phyloP scores from a whole-genome alignment of 2,113 vertebrate genomes.

The Misgurnus mizolepis region DNA sequence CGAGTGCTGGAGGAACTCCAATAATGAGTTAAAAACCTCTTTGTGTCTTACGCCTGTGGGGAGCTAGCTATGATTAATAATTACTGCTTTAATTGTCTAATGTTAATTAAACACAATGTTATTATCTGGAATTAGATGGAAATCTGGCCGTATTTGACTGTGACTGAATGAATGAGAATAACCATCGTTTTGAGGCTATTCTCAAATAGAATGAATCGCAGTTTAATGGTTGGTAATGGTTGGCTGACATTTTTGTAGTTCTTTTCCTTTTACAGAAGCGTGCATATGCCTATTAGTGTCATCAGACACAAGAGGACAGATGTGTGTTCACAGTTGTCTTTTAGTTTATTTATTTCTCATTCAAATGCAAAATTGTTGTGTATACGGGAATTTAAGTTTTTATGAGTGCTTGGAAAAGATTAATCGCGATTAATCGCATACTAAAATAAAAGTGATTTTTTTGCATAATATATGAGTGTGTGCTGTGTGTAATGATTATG shows the following conservation, averaged over 20 bases:
- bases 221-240: neutral
- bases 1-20: constrained; percentile 48
- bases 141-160: constrained; percentile 43
- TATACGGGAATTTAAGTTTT: too few species aligned
- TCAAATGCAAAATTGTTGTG: too few species aligned
- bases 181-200: neutral
- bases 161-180: constrained; percentile 33
- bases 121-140: constrained; percentile 52
- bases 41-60: constrained; percentile 49
- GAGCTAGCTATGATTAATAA: constrained; percentile 52
- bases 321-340: neutral
- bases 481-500: too few species aligned
- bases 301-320: neutral
- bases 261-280: neutral
- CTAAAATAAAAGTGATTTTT: too few species aligned
- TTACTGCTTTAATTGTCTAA: constrained; percentile 56
- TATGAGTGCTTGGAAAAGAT: too few species aligned
- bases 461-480: too few species aligned
- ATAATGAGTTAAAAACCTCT: constrained; percentile 54
- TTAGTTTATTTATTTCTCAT: too few species aligned
- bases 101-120: constrained; percentile 59
- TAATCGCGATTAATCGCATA: too few species aligned
- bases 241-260: neutral
- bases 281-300: too few species aligned
- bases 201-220: neutral